Evolutionary conservation across 1,140 invertebrate genomes (phyloP), one percentile per base, ranked within the genome.

Genomic region (Gonioctena quinquepunctata): DNA sequence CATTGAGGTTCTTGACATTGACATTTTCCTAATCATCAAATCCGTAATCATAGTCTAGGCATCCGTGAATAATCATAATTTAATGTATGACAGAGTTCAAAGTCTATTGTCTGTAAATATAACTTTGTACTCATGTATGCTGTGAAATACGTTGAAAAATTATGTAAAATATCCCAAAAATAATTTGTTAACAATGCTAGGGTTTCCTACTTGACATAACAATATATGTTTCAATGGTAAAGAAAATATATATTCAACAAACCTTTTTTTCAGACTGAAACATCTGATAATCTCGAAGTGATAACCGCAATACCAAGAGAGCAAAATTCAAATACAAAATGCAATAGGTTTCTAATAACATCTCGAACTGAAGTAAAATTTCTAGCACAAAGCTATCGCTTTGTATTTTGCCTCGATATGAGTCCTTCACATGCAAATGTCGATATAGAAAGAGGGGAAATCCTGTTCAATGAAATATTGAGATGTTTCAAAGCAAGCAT

Each of bases 401-500:
- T 93, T 70, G 91, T 91, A 21, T 93, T 92, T 83, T 91, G 92
- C 78, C 84, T 95, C 59, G 93, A 95, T 83, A 86, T 95, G 70
- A 94, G 92, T 83, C 92, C 93, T 18, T 94, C 93, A 2, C 85
- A 91, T 68, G 88, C 91, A 25, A 87, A 90, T 76, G 89, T 94
- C 56, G 91, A 94, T 84, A 88, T 91, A 73, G 86, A 90, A 74
- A 85, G 87, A 79, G 89, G 89, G 27, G 85, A 88, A 79, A 88
- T 93, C 69, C 86, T 93, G 27, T 88, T 91, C 73, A 91, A 92
- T 81, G 89, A 92, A 80, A 87, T 93, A 28, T 87, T 89, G 76
- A 75, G 84, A 54, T 87, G 88, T 50, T 86, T 92, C n/a, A 87
- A 87, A 79, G 82, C 83, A 70, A 91, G 89, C 82, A 81, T 93